Conservation (phyloP, 1,140 invertebrate species). For the Drosophila teissieri region DNA sequence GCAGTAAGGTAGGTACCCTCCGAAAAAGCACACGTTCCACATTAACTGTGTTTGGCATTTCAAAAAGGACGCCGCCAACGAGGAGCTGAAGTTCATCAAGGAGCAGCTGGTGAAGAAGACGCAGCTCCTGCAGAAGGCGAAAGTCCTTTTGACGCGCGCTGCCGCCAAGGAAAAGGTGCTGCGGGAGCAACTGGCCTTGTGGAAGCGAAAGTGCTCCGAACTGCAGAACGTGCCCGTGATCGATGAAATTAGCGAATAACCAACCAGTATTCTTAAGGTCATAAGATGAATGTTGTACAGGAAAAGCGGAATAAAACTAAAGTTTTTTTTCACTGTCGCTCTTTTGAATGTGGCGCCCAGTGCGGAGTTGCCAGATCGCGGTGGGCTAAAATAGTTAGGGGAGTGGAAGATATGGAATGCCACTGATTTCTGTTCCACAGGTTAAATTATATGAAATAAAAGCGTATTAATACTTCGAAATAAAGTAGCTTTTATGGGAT, state of each 20-base stretch:
- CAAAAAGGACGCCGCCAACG: slow-evolving; percentile 50
- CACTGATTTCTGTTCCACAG: background rate
- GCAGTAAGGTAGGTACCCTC: slow-evolving; percentile 39
- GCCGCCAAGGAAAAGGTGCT: slow-evolving; percentile 83
- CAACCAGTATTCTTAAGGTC: slow-evolving; percentile 22
- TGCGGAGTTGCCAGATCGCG: slow-evolving; percentile 18
- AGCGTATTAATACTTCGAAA: too few species aligned
- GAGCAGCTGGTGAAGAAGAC: slow-evolving; percentile 86
- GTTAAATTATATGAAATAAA: too few species aligned
- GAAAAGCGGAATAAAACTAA: slow-evolving; percentile 12
- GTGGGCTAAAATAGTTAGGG: background rate
- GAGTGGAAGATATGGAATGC: background rate
- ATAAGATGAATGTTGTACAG: slow-evolving; percentile 61
- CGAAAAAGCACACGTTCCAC: background rate
- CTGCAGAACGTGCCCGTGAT: slow-evolving; percentile 84
- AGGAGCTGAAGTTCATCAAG: slow-evolving; percentile 84
- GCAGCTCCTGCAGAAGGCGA: slow-evolving; percentile 86
- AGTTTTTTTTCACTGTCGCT: slow-evolving; percentile 10
- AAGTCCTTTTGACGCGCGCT: slow-evolving; percentile 81
- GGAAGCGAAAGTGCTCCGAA: slow-evolving; percentile 83
- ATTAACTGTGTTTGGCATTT: background rate
- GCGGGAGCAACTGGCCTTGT: slow-evolving; percentile 69
- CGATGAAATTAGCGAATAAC: slow-evolving; percentile 83
- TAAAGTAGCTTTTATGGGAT: too few species aligned
- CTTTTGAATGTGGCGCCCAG: background rate